Percentiles rank a stretch among this genome's conserved stretches.
phyloP scores from a whole-genome alignment of 1,140 invertebrate genomes.

The Callitettix versicolor region DNA sequence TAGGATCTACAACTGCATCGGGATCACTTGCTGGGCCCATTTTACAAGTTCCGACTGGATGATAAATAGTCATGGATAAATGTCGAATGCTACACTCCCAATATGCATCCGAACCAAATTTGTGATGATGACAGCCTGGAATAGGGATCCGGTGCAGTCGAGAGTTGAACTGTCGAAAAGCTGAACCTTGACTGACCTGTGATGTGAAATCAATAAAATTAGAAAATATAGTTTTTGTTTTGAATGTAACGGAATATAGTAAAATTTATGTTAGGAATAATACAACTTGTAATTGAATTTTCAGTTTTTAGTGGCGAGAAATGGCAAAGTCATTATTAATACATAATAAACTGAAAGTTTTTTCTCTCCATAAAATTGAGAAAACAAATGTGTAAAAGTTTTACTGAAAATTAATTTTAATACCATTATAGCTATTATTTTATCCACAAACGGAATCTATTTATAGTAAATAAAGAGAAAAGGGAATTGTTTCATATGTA shows the following conservation, averaged over 20 bases:
- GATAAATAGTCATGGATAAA: constrained; percentile 78
- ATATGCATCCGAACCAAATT: constrained; percentile 65
- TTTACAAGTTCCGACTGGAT: constrained; percentile 68
- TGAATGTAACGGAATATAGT: neutral
- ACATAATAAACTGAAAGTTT: too few relatives aligned
- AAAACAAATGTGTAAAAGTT: too few relatives aligned
- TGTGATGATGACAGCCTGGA: constrained; percentile 63
- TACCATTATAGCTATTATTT: too few relatives aligned
- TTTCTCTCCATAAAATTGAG: too few relatives aligned
- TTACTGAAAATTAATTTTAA: too few relatives aligned
- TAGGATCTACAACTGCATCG: constrained; percentile 69
- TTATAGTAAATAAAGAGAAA: too few relatives aligned
- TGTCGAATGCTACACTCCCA: constrained; percentile 77
- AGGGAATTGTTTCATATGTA: too few relatives aligned
- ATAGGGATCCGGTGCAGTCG: constrained; percentile 58
- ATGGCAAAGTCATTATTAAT: too few relatives aligned
- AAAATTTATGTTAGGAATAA: neutral
- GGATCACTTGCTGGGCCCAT: constrained; percentile 70
- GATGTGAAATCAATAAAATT: constrained; percentile 40
- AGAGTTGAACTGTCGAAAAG: constrained; percentile 71
- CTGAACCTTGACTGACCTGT: constrained; percentile 55
- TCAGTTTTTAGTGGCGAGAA: too few relatives aligned
- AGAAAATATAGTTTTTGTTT: neutral
- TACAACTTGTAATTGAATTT: neutral
- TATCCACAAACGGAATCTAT: too few relatives aligned